Percentiles rank a stretch among this genome's conserved stretches.
phyloP scores from a whole-genome alignment of 1,140 invertebrate species.

The Rhagoletis pomonella region DNA sequence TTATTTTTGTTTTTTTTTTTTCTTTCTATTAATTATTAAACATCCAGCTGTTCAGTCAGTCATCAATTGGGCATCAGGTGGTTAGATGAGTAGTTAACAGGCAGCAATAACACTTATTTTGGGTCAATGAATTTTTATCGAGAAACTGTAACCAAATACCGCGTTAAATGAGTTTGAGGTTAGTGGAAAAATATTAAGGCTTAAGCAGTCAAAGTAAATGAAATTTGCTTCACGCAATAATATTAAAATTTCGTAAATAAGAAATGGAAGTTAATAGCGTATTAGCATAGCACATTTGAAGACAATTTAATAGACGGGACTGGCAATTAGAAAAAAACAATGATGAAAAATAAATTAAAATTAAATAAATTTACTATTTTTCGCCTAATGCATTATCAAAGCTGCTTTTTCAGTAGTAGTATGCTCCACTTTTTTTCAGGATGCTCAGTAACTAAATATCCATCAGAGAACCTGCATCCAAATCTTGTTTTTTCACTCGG shows the following conservation, averaged over 20 bases:
- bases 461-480: no score
- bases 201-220: neutral
- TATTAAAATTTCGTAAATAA: neutral
- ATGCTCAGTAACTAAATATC: no score
- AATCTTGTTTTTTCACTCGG: no score
- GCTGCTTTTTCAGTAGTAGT: no score
- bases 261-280: neutral
- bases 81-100: neutral
- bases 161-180: neutral
- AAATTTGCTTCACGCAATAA: neutral
- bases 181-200: neutral
- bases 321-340: neutral
- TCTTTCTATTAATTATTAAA: neutral
- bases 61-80: constrained; percentile 21
- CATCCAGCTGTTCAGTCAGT: constrained; percentile 26
- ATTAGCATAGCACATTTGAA: neutral
- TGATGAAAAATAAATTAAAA: neutral
- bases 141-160: constrained; percentile 41
- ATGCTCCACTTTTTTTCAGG: no score
- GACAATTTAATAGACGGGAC: neutral
- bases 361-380: neutral
- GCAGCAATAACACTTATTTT: constrained; percentile 9
- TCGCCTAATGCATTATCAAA: no score
- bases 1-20: constrained; percentile 2
- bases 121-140: constrained; percentile 45